Evolutionary conservation across 1,140 invertebrate genomes (phyloP), one percentile per base, ranked within the genome.

Genomic region (Leucophenga varia): DNA sequence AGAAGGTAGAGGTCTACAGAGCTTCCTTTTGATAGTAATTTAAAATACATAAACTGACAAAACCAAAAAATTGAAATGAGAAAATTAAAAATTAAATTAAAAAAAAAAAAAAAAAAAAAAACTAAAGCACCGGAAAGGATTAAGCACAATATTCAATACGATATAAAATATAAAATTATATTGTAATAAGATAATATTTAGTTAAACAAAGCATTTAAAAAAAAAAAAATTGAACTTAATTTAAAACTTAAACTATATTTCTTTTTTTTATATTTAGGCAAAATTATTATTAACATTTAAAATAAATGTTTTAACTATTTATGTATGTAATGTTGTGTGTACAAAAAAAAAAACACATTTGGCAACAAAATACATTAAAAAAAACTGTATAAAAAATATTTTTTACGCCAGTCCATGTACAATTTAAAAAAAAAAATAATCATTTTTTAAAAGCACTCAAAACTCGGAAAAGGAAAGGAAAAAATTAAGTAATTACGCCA

Each of bases 81-180:
- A 18, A 38, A 31, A 35, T 21, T 35, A 19, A 42, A 20, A 14
- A 17, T 18, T 28, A 14, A 48, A 13, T 42, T 28, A 35, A 37
- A 42, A 20, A 42, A 42, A 35, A 40, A 42, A 30, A 40, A 30
- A 45, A 45, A 35, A 47, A 9, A 13, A 35, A 47, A 20, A 47
- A 20, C 21, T 25, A 31, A 21, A 41, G 18, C 47, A 48, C 47
- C 47, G 47, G 47, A 48, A 48, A 31, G 47, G 47, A 48, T 48
- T 48, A 48, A 48, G 38, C 47, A 48, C 28, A 48, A 34, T 35
- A 28, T 21, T 41, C 22, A 19, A 42, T 42, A 35, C 14, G 18
- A 37, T 25, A 22, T 19, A 36, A 42, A 34, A 38, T 4, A 18
- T 42, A 37, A 42, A 34, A 48, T 4, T 28, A 47, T 8, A 1